Conservation (phyloP, 1,140 invertebrate genomes). For the Cecropterus lyciades region DNA sequence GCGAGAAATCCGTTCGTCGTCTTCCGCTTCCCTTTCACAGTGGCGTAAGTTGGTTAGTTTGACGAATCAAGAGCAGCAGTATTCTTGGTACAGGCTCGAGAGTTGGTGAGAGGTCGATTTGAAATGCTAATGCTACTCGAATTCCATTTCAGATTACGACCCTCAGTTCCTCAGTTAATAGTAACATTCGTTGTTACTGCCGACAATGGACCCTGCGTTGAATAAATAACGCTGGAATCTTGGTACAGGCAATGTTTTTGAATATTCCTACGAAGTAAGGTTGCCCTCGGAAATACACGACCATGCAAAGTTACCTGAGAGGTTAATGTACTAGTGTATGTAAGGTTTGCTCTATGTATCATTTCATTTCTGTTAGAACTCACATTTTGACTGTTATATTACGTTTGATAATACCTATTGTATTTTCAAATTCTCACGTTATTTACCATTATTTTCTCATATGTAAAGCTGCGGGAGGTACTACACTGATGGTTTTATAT, state of each 20-base stretch:
- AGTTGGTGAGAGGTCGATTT: slow-evolving; percentile 40
- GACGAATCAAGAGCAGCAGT: slow-evolving; percentile 36
- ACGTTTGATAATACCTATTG: no score
- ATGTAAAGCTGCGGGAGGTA: no score
- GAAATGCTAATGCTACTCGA: slow-evolving; percentile 48
- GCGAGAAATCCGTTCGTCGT: neutral
- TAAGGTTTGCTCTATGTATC: no score
- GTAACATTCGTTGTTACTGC: slow-evolving; percentile 42
- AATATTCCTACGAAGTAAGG: slow-evolving; percentile 26
- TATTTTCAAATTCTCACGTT: no score
- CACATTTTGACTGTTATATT: no score
- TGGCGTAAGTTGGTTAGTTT: slow-evolving; percentile 38
- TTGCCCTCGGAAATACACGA: slow-evolving; percentile 22
- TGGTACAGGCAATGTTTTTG: slow-evolving; percentile 29
- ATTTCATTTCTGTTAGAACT: no score
- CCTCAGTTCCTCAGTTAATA: slow-evolving; percentile 45
- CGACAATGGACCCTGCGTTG: slow-evolving; percentile 43
- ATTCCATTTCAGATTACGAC: slow-evolving; percentile 47
- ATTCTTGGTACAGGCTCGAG: slow-evolving; percentile 18
- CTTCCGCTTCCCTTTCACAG: slow-evolving; percentile 4
- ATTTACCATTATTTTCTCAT: no score
- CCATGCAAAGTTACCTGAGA: slow-evolving; percentile 4
- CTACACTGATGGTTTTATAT: no score
- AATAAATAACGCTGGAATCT: slow-evolving; percentile 39
- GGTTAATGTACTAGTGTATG: no score